A percentile compares a stretch with the other conserved stretches of the same genome.
Conservation (phyloP, 2,113 vertebrate species). For the Callopanchax toddi region DNA sequence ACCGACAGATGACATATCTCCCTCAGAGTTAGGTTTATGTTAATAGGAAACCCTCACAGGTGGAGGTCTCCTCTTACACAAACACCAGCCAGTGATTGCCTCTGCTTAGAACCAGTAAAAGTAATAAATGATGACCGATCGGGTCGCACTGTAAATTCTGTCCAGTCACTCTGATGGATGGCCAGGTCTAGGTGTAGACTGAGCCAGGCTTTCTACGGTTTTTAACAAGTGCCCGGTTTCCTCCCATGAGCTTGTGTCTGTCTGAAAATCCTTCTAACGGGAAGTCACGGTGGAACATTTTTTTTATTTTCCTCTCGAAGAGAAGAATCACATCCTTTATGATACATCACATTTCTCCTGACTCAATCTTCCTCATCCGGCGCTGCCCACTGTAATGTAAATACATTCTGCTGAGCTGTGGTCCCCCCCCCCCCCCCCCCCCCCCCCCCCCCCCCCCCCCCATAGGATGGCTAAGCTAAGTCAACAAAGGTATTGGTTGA, state of each 20-base stretch:
- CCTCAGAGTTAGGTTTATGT: constrained; percentile 62
- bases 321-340: constrained; percentile 65
- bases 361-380: constrained; percentile 54
- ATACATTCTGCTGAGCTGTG: constrained; percentile 54
- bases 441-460: constrained; percentile 34
- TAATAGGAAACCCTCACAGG: constrained; percentile 75
- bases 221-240: constrained; percentile 69
- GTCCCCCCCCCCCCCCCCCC: constrained; percentile 29
- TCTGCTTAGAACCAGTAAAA: constrained; percentile 77
- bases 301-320: constrained; percentile 28
- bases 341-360: constrained; percentile 59
- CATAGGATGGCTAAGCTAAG: constrained; percentile 43
- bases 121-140: constrained; percentile 79
- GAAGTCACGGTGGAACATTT: constrained; percentile 59
- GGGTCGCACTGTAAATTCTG: constrained; percentile 76
- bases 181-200: constrained; percentile 60
- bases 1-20: constrained; percentile 57
- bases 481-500: constrained; percentile 35
- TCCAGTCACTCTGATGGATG: constrained; percentile 72
- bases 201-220: constrained; percentile 50
- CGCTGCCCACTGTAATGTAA: constrained; percentile 55
- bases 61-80: constrained; percentile 77
- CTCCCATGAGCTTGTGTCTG: constrained; percentile 59
- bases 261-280: constrained; percentile 59
- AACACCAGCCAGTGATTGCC: constrained; percentile 76